Percentiles rank a stretch among this genome's conserved stretches.
phyloP scores from a whole-genome alignment of 2,113 vertebrate genomes.

The Ammospiza caudacuta region DNA sequence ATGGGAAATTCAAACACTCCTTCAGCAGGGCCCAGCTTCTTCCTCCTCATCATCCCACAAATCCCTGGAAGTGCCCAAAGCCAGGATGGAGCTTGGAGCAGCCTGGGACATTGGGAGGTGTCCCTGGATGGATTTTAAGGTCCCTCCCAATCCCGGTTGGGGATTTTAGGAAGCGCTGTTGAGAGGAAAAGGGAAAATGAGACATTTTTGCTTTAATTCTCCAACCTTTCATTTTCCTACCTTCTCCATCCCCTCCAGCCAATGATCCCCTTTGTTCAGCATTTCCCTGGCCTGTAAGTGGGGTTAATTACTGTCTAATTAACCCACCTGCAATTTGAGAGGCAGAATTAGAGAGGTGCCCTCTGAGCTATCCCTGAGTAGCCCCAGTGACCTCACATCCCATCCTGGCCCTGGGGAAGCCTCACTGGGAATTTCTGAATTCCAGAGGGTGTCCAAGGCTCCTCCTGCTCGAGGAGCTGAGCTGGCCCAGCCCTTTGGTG shows the following conservation, averaged over 20 bases:
- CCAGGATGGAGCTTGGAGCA: neutral
- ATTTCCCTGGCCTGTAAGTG: neutral
- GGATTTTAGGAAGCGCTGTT: neutral
- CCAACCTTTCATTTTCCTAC: neutral
- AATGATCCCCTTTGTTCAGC: neutral
- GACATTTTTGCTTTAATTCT: neutral
- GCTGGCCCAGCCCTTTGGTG: neutral
- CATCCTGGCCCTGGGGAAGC: neutral
- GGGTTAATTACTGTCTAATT: slow-evolving; percentile 20
- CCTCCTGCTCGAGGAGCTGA: neutral
- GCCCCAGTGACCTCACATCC: neutral
- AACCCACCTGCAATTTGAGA: neutral
- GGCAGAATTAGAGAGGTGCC: neutral
- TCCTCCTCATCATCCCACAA: neutral
- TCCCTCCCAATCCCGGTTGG: no score
- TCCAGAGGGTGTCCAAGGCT: neutral
- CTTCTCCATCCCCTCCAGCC: neutral
- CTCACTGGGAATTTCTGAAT: neutral
- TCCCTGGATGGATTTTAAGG: neutral
- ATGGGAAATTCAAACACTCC: neutral
- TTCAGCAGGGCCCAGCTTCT: neutral
- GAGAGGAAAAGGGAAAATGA: neutral
- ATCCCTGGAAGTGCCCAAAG: neutral
- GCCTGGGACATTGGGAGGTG: neutral
- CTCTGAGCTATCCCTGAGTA: neutral